Evolutionary conservation across 2,888 invertebrate genomes (phyloP), one percentile per base, ranked within the genome.

Genomic region (Pyrgus malvae): DNA sequence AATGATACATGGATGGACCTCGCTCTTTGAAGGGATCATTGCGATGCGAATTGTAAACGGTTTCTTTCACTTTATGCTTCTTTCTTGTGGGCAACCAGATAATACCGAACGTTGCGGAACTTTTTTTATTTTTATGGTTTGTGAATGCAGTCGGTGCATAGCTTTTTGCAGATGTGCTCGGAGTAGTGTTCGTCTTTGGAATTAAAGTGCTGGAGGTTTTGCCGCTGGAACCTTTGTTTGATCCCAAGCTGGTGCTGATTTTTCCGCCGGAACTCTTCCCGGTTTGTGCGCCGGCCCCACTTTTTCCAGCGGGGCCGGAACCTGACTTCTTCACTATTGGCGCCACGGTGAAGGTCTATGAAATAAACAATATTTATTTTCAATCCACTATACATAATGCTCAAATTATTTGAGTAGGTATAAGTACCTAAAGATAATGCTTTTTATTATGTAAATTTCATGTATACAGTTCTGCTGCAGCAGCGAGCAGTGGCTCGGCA

Each of bases 1-100:
- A 64, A 56, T 76, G 79, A 57, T 84, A 85, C 82, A 88, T 88
- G 25, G 88, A 77, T 1, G 89, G 88, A 16, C 78, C 62, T 63
- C 84, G 73, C 9, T 83, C 80, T 48, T 67, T 74, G 9, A 68
- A 63, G 4, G 67, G 72, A 11, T 80, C 74, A 45, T 79, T 68
- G 48, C 75, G 74, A 29, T 80, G 70, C 0, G 83, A 66, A 59
- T 76, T 79, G 63, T 79, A 83, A 6, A 76, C 79, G 11, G 64
- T 35, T 50, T 88, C 84, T 55, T 83, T 88, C 51, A 83, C 79
- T 56, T 79, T 85, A 58, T 82, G 79, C 17, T 70, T 70, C 62
- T 74, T 82, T 61, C 69, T 80, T 2, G 74, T 74, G 1, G 89
- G 89, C 57, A 90, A 55, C 89, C 88, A 90, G 63, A 90, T 74